Evolutionary conservation across 2,888 invertebrate genomes (phyloP).

Genomic region (Pyrrhosoma nymphula): DNA sequence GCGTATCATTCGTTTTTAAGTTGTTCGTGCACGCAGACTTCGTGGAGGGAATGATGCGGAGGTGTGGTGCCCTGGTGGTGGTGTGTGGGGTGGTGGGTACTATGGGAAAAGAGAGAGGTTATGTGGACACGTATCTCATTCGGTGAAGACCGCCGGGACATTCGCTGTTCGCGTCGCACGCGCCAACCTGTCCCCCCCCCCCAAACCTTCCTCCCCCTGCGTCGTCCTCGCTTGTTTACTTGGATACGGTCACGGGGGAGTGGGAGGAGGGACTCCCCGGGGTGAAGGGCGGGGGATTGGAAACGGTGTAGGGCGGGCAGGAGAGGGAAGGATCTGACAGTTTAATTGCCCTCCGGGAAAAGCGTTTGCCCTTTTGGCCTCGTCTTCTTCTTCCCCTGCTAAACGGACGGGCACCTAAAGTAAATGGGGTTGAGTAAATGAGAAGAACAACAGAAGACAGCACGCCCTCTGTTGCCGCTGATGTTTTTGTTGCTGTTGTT

Average conservation of each 20-base stretch:
- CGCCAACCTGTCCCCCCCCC: neutral
- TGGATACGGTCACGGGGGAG: neutral
- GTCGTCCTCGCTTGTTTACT: neutral
- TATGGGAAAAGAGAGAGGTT: neutral
- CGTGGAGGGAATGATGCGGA: too few relatives aligned
- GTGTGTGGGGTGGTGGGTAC: too few relatives aligned
- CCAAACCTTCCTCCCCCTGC: neutral
- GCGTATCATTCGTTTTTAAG: too few relatives aligned
- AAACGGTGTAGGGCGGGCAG: neutral
- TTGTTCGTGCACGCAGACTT: too few relatives aligned
- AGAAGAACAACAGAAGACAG: neutral
- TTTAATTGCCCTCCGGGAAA: conserved; percentile 22
- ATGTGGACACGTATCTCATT: neutral
- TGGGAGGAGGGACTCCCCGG: neutral
- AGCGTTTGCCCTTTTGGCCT: neutral
- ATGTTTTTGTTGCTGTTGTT: too few relatives aligned
- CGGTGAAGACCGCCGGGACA: neutral
- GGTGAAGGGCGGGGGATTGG: neutral
- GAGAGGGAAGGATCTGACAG: conserved; percentile 5
- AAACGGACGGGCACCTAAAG: neutral
- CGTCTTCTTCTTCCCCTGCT: neutral
- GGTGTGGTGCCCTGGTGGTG: too few relatives aligned
- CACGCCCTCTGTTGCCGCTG: neutral
- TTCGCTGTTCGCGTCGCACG: neutral
- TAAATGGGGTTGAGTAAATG: neutral